phyloP scores from a whole-genome alignment of 2,113 vertebrate species.

The Paedocypris sp. region DNA sequence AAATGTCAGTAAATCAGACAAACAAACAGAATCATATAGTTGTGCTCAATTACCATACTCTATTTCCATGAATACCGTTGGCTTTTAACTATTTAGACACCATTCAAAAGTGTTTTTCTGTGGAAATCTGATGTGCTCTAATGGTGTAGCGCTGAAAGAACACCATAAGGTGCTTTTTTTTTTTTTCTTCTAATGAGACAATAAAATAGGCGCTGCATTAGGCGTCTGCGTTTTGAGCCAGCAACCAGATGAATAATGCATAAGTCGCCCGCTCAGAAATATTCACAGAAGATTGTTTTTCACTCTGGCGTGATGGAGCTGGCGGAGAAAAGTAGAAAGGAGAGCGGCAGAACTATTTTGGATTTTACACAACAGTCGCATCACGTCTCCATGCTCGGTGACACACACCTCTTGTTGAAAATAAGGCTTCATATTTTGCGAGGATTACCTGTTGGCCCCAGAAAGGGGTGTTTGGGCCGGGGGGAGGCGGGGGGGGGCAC shows the following conservation, averaged over 20 bases:
- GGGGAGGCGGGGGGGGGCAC: background rate
- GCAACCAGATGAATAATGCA: slow-evolving; percentile 14
- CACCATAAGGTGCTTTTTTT: background rate
- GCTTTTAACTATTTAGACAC: background rate
- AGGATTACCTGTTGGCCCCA: slow-evolving; percentile 9
- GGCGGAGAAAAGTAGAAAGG: background rate
- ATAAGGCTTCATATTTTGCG: background rate
- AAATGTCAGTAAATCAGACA: no score
- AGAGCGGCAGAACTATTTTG: background rate
- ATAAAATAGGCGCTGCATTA: background rate
- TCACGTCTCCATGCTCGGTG: background rate
- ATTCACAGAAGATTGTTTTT: slow-evolving; percentile 1
- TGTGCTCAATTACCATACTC: no score
- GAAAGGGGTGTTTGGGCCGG: background rate
- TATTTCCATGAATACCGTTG: no score
- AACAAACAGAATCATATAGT: no score
- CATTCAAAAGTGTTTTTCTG: background rate
- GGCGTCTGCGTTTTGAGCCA: background rate
- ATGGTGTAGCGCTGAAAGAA: background rate
- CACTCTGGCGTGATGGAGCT: background rate
- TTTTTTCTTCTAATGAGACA: background rate
- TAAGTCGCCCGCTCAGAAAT: background rate
- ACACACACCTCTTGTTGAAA: background rate
- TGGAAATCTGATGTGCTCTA: background rate
- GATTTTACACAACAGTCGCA: background rate